phyloP scores from a whole-genome alignment of 2,113 vertebrate genomes.

The Melanerpes aurifrons region DNA sequence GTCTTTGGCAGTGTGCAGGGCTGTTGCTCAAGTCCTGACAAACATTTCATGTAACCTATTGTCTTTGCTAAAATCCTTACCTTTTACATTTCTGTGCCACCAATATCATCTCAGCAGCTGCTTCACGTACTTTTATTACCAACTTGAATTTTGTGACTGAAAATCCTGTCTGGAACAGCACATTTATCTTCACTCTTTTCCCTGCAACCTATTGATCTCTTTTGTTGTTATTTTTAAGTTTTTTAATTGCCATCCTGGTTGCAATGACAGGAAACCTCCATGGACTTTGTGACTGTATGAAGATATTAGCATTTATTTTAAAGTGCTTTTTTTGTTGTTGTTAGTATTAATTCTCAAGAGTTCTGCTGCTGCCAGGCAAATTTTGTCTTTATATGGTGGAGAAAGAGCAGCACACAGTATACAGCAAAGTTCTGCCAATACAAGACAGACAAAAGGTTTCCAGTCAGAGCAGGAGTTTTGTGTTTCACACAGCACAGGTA shows the following conservation, averaged over 20 bases:
- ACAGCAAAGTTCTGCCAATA: not conserved
- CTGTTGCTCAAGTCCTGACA: not conserved
- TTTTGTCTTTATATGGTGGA: not conserved
- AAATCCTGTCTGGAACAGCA: not conserved
- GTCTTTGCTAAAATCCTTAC: not conserved
- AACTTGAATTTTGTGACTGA: not conserved
- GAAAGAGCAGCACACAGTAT: not conserved
- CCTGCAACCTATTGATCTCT: not conserved
- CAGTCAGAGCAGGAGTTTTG: not conserved
- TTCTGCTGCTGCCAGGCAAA: not conserved
- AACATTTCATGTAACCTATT: not conserved
- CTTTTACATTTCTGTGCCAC: not conserved
- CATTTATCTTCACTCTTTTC: not conserved
- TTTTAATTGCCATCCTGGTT: not conserved
- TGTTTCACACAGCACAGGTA: not conserved
- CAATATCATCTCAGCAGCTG: not conserved
- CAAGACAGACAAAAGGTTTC: not conserved
- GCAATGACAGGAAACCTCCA: not conserved
- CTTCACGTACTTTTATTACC: not conserved
- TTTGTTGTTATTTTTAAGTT: not conserved
- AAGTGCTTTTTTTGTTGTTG: not conserved
- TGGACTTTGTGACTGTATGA: not conserved
- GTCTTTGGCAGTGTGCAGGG: not conserved
- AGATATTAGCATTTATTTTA: conserved; percentile 8
- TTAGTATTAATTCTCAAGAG: not conserved